Evolutionary conservation across 2,888 invertebrate genomes (phyloP).

Genomic region (Heliconius aoede): DNA sequence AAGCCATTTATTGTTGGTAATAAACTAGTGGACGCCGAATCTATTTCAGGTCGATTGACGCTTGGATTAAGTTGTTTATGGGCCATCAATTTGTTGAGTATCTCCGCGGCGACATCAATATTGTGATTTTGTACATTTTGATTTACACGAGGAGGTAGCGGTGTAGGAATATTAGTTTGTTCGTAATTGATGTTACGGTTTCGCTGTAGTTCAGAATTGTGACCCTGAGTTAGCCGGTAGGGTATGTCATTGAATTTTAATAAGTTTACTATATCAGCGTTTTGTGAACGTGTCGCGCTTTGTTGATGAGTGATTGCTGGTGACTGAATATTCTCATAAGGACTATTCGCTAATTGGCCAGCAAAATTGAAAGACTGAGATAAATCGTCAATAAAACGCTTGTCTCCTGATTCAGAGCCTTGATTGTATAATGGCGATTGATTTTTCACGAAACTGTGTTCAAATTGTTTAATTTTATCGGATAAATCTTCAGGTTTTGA

Average conservation of each 20-base stretch:
- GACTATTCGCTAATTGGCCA: constrained; percentile 58
- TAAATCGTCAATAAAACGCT: constrained; percentile 58
- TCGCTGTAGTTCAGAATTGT: constrained; percentile 61
- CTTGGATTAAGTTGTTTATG: constrained; percentile 62
- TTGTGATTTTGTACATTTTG: constrained; percentile 78
- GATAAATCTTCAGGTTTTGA: constrained; percentile 65
- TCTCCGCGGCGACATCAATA: constrained; percentile 68
- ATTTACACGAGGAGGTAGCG: constrained; percentile 70
- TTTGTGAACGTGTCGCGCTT: constrained; percentile 59
- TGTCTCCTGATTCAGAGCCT: constrained; percentile 53
- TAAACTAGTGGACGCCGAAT: constrained; percentile 59
- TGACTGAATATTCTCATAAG: constrained; percentile 63
- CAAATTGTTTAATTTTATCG: constrained; percentile 62
- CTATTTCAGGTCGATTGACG: constrained; percentile 67
- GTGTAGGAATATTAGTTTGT: constrained; percentile 64
- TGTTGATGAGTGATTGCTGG: constrained; percentile 60
- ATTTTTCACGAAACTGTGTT: constrained; percentile 63
- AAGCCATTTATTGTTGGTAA: constrained; percentile 78
- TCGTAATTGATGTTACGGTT: constrained; percentile 68
- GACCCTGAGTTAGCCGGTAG: constrained; percentile 66
- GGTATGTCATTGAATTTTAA: constrained; percentile 76
- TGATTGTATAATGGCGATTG: constrained; percentile 60
- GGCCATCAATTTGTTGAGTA: constrained; percentile 67
- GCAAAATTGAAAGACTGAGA: constrained; percentile 58
- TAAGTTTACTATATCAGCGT: constrained; percentile 62